Percentiles rank a stretch among this genome's conserved stretches.
Conservation (phyloP, 2,797 vertebrate genomes). For the Megaceryle alcyon region DNA sequence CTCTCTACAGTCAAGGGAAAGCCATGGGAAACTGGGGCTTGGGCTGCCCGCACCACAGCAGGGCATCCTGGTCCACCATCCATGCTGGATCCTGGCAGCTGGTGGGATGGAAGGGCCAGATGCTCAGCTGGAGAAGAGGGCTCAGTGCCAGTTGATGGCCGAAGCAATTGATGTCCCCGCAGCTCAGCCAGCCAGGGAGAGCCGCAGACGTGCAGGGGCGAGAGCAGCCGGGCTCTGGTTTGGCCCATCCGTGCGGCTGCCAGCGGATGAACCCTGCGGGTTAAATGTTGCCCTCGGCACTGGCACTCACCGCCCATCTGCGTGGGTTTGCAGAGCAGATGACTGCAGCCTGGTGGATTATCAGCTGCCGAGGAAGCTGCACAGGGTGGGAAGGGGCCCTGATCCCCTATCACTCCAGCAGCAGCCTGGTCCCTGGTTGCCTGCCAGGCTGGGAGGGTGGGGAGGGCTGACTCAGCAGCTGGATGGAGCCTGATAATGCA, state of each 20-base stretch:
- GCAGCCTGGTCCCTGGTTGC: background rate
- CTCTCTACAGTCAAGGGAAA: background rate
- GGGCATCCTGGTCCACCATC: background rate
- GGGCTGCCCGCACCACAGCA: accelerated
- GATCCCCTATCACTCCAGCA: background rate
- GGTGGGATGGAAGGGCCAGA: background rate
- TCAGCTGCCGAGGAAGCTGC: background rate
- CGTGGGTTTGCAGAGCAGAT: background rate
- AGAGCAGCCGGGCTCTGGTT: background rate
- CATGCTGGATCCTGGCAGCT: background rate
- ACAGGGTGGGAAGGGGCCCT: background rate
- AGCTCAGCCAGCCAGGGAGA: background rate
- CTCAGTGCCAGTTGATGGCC: background rate
- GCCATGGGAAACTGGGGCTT: background rate
- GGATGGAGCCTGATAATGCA: conserved; percentile 14
- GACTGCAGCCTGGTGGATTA: background rate
- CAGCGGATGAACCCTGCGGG: background rate
- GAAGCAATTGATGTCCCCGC: accelerated
- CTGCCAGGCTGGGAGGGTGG: background rate
- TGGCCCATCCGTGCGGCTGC: accelerated
- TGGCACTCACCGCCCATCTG: background rate
- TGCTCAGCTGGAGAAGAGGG: background rate
- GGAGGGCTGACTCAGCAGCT: conserved; percentile 1
- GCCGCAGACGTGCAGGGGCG: background rate
- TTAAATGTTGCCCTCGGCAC: accelerated